A percentile compares a stretch with the other conserved stretches of the same genome.
Conservation (phyloP, 2,797 vertebrate genomes). For the Acridotheres tristis region DNA sequence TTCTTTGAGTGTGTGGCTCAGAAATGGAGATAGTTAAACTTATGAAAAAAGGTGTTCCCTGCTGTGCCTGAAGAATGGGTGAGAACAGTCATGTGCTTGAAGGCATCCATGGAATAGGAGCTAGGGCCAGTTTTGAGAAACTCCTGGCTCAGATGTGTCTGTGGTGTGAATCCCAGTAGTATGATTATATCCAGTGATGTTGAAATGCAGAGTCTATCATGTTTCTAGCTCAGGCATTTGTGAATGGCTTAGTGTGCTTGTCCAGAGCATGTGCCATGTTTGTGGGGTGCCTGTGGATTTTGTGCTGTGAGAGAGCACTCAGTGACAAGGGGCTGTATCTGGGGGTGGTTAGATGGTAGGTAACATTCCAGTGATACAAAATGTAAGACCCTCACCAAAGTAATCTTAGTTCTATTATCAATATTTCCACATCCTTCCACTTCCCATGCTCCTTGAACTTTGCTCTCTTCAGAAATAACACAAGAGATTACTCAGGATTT, state of each 20-base stretch:
- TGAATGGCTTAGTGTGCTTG: neutral
- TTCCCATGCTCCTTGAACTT: neutral
- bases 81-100: neutral
- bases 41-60: neutral
- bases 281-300: neutral
- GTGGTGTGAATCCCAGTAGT: neutral
- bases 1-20: neutral
- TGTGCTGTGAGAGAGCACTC: neutral
- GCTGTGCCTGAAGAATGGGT: neutral
- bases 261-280: rapidly evolving
- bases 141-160: neutral
- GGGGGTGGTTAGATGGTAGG: neutral
- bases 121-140: neutral
- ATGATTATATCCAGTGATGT: neutral
- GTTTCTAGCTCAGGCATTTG: neutral
- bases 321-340: neutral
- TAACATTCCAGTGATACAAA: neutral
- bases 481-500: constrained; percentile 36
- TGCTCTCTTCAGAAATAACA: neutral
- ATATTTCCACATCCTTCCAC: neutral
- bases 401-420: neutral
- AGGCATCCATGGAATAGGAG: neutral
- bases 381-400: neutral
- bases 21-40: neutral
- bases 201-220: neutral